Conservation (phyloP, 1,140 invertebrate species). For the Meloidogyne hapla region DNA sequence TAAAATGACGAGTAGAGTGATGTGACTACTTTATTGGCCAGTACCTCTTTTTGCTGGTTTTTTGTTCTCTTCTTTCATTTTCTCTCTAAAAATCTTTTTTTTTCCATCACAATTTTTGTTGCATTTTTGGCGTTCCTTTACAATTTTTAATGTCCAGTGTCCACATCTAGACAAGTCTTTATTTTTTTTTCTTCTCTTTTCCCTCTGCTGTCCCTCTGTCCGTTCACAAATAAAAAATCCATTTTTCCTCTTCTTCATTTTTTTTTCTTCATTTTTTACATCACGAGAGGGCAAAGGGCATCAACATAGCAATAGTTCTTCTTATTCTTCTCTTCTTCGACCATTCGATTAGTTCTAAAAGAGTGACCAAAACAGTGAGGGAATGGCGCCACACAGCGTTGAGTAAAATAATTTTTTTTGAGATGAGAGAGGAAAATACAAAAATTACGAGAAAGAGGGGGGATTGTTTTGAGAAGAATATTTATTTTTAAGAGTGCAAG, state of each 20-base stretch:
- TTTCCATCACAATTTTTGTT: neutral
- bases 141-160: neutral
- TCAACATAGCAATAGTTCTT: neutral
- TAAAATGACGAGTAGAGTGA: neutral
- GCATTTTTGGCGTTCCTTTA: conserved; percentile 2
- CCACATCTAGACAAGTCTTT: neutral
- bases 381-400: neutral
- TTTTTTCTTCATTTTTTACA: neutral
- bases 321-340: neutral
- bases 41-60: neutral
- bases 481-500: no score
- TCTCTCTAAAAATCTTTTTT: neutral
- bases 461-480: no score
- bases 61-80: neutral
- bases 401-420: neutral
- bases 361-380: neutral
- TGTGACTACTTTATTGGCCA: neutral
- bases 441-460: no score
- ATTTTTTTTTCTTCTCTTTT: no score
- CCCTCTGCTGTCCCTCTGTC: no score
- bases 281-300: conserved; percentile 4
- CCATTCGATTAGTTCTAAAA: neutral
- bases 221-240: no score
- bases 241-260: neutral
- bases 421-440: neutral